Conservation (phyloP, 1,140 invertebrate species). For the Drosophila kanapiae region DNA sequence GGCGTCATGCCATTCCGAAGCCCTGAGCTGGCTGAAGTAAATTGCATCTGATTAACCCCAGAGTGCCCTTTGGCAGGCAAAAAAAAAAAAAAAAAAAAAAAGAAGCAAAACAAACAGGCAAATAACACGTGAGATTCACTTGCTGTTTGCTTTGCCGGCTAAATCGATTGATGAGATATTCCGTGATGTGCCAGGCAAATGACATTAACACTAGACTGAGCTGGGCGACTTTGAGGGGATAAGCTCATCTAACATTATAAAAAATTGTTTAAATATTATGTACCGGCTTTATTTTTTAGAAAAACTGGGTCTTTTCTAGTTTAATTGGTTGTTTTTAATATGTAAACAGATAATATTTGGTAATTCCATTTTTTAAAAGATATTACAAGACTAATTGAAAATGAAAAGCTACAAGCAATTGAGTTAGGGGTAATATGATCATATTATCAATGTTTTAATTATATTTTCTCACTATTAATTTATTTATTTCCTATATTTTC, state of each 20-base stretch:
- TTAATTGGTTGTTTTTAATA: background rate
- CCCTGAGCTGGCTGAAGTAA: constrained; percentile 47
- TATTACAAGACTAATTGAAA: background rate
- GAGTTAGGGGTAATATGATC: too few relatives aligned
- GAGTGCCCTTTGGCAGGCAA: constrained; percentile 26
- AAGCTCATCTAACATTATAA: background rate
- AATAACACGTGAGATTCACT: constrained; percentile 26
- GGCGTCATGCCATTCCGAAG: constrained; percentile 44
- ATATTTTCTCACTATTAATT: background rate
- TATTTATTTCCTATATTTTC: too few relatives aligned
- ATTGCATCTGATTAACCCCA: constrained; percentile 63
- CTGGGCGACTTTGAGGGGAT: background rate
- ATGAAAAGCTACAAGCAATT: background rate
- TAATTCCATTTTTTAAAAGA: background rate
- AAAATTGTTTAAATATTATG: too few relatives aligned
- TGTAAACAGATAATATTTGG: background rate
- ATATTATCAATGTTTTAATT: background rate
- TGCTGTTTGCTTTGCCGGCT: constrained; percentile 25
- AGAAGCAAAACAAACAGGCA: constrained; percentile 17
- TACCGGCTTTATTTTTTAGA: background rate
- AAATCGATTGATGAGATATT: constrained; percentile 27
- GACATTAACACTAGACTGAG: constrained; percentile 6
- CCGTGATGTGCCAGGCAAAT: background rate
- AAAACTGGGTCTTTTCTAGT: background rate
- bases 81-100: constrained; percentile 13